Percentiles rank a stretch among this genome's conserved stretches.
Conservation (phyloP, 1,140 invertebrate species). For the Steinernema khuongi region DNA sequence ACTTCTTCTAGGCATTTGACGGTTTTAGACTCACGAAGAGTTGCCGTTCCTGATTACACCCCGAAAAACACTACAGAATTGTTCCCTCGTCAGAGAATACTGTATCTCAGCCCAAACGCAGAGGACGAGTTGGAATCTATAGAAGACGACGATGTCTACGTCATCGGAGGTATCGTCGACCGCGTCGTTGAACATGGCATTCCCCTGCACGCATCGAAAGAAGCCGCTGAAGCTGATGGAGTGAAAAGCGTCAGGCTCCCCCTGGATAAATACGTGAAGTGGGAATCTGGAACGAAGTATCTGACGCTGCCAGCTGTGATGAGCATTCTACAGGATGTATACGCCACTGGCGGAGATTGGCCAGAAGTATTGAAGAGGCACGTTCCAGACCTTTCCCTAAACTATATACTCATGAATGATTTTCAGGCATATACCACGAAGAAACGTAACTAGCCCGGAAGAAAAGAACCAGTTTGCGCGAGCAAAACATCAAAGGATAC, state of each 20-base stretch:
- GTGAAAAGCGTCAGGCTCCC: constrained; percentile 32
- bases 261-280: constrained; percentile 37
- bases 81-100: constrained; percentile 20
- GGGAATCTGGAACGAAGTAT: constrained; percentile 39
- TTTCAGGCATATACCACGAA: constrained; percentile 39
- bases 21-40: not conserved
- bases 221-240: constrained; percentile 31
- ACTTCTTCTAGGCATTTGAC: constrained; percentile 24
- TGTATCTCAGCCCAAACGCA: constrained; percentile 43
- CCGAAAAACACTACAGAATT: not conserved
- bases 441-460: constrained; percentile 23
- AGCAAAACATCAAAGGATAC: constrained; percentile 14
- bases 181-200: constrained; percentile 39
- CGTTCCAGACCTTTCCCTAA: not conserved
- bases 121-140: constrained; percentile 33
- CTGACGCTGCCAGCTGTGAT: constrained; percentile 40
- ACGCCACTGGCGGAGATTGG: constrained; percentile 35
- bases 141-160: constrained; percentile 30
- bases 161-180: constrained; percentile 49
- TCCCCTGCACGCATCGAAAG: constrained; percentile 34
- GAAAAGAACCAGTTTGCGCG: constrained; percentile 32
- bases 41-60: not conserved
- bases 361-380: constrained; percentile 27
- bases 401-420: not conserved
- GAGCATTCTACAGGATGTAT: constrained; percentile 36